Conservation (phyloP, 2,888 invertebrate genomes). For the Lasioglossum leucozonium region DNA sequence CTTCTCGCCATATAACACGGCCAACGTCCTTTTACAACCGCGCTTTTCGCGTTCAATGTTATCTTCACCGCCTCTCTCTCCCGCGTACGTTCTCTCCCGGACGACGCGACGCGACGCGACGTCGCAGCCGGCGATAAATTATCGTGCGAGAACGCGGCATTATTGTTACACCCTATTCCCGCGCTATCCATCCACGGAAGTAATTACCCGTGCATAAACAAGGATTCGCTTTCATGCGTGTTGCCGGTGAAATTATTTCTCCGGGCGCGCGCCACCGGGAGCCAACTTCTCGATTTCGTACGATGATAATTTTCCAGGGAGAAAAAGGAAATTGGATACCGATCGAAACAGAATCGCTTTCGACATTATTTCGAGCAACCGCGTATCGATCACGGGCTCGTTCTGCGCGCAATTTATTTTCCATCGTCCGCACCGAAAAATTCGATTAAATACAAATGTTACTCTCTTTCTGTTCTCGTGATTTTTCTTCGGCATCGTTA, state of each 20-base stretch:
- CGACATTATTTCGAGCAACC: slow-evolving; percentile 26
- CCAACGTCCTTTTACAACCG: slow-evolving; percentile 42
- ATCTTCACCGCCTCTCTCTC: slow-evolving; percentile 51
- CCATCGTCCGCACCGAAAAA: not conserved
- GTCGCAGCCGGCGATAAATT: slow-evolving; percentile 57
- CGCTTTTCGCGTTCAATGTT: slow-evolving; percentile 50
- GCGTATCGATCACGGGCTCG: slow-evolving; percentile 21
- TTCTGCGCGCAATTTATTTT: slow-evolving; percentile 21
- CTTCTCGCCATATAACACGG: not conserved
- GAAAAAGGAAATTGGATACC: not conserved
- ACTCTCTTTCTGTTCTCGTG: not conserved
- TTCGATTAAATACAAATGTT: slow-evolving; percentile 28
- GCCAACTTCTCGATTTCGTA: not conserved
- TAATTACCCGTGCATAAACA: slow-evolving; percentile 52
- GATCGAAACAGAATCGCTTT: slow-evolving; percentile 10
- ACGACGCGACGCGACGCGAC: too few species aligned
- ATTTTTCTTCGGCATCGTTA: not conserved
- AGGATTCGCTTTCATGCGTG: slow-evolving; percentile 33
- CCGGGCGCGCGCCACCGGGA: not conserved
- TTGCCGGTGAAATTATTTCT: slow-evolving; percentile 37
- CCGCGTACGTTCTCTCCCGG: slow-evolving; percentile 18
- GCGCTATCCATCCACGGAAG: slow-evolving; percentile 18
- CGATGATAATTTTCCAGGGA: slow-evolving; percentile 10
- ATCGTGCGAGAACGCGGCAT: slow-evolving; percentile 45
- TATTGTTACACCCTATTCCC: slow-evolving; percentile 39